Base-by-base conservation (phyloP, 2,113 vertebrate genomes). In the Xenopus laevis region DNA sequence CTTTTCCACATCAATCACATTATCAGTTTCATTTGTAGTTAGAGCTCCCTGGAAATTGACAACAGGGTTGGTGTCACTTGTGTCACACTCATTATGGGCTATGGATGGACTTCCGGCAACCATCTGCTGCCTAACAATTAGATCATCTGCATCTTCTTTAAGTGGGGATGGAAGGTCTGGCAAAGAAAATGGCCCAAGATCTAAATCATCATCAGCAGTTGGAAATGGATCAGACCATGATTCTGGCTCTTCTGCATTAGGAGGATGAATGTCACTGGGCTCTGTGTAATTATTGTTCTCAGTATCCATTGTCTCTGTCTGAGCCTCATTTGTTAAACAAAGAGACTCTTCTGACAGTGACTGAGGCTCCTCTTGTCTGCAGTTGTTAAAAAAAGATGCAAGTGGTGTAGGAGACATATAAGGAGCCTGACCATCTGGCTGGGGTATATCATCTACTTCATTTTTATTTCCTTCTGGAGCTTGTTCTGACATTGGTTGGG, bases 91-190 rank as follows among this genome's bases (percentile, higher is more conserved):
- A 0, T 74, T 45, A 16, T 18, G 18, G 57, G 80, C 73, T 0
- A 33, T 27, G 0, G 71, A 75, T 0, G 79, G 59, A n/a, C 47
- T 71, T 16, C 77, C 83, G 12, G 82, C 86, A 0, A 20, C 74
- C 0, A 78, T 75, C n/a, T 15, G 45, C 8, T 84, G 85, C 0
- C 81, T 65, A 64, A 91, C 92, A 0, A 78, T 6, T 67, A 87
- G 69, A 72, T 95, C 94, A 0, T 94, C 91, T 0, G 84, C 78
- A 0, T 87, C 84, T 0, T 85, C 92, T 84, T 97, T 98, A 3
- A 95, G 87, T 27, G 94, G 94, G 3, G 98, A 90, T 0, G 95
- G 94, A 59, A 99, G 88, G 9, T 95, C 95, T 0, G 95, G 96
- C 3, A 98, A 81, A 0, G 97, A 94, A 81, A 99, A 99, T 0